Evolutionary conservation across 2,797 vertebrate species (phyloP), one percentile per base, ranked within the genome.

Genomic region (Channa striata): DNA sequence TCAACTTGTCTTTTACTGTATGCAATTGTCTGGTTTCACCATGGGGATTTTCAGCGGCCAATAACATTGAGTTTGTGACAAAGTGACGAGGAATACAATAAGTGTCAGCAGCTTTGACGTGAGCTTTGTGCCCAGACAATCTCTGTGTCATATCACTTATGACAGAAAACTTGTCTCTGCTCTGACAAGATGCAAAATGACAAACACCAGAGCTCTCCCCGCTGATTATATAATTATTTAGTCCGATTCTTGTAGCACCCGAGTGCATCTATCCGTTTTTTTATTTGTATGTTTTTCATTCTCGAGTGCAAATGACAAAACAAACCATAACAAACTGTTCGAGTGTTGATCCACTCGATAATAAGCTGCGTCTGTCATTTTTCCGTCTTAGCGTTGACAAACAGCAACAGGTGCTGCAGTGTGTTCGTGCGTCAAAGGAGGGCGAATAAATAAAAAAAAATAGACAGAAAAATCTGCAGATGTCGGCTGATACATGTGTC

Each of bases 61-160:
- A 61, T 80, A 72, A 74, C 74, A 83, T 65, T 9, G 43, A 65
- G 71, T 79, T 84, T 75, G 11, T 65, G 66, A 67, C 70, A 76
- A 70, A 78, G 44, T 39, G 51, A 36, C 51, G 17, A 44, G 36
- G 47, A 72, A 70, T 44, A 58, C 68, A 82, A 70, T 77, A 63
- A 57, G 68, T 52, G 83, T 67, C 80, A 67, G 25, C 58, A 50
- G 68, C 39, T 39, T 47, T 3, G 61, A 68, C 82, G 71, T 43
- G 65, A 60, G 39, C 62, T 72, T 78, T 68, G 39, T 39, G 19
- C 62, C 61, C 43, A 30, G 4, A 30, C 25, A 71, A 50, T 65
- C 46, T 56, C 39, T 50, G 39, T 56, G 67, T 80, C 75, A 59
- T 36, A 65, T 74, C 65, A 67, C 36, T 21, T 66, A 62, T 66